These are phyloP conservation scores for Benitochromis conjunctus DNA, from an alignment of 2,113 vertebrate species.

Conservation along the genomic window DNA sequence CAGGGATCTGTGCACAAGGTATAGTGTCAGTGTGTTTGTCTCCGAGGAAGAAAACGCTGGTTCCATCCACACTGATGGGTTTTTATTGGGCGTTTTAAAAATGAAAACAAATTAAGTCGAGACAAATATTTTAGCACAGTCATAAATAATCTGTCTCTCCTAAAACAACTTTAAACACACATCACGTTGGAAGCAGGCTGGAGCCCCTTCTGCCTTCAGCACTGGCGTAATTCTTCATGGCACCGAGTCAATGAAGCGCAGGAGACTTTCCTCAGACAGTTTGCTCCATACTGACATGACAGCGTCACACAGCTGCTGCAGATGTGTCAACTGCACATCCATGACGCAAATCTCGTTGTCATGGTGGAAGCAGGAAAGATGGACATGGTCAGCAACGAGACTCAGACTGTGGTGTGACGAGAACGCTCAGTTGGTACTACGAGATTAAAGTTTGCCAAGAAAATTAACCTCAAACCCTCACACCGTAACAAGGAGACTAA, in stretches of 20 bases:
- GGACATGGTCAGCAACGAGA: not conserved
- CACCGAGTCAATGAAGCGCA: not conserved
- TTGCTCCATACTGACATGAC: not conserved
- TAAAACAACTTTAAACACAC: not conserved
- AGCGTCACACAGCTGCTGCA: not conserved
- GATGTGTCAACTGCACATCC: not conserved
- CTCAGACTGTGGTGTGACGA: not conserved
- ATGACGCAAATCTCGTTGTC: not conserved
- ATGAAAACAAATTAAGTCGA: not conserved
- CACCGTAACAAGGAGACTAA: not conserved
- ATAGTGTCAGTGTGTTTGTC: not conserved
- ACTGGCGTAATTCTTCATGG: not conserved
- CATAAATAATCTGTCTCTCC: not conserved
- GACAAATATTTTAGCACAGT: not conserved
- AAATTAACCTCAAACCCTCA: not conserved
- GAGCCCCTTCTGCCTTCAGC: not conserved
- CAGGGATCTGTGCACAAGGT: not conserved
- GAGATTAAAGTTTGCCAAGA: not conserved
- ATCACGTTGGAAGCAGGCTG: not conserved
- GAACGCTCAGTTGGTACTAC: not conserved
- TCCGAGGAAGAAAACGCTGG: not conserved
- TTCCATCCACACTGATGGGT: not conserved
- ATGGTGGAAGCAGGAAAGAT: not conserved
- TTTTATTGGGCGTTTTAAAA: not conserved
- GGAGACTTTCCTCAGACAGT: not conserved